Evolutionary conservation across 2,113 vertebrate species (phyloP).

Genomic region (Hippotragus niger): DNA sequence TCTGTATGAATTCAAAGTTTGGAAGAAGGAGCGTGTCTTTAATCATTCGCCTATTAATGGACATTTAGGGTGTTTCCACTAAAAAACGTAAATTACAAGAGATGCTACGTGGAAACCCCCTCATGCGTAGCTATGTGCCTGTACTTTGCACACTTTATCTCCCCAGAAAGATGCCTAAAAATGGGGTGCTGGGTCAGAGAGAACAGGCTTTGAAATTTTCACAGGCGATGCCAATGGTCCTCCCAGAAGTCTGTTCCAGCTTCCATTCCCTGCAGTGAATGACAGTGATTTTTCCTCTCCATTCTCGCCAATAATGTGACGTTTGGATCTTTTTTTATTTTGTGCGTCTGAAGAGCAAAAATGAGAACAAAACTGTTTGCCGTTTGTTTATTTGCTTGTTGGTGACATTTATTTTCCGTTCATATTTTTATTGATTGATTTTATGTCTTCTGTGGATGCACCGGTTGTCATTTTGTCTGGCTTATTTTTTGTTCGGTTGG

Average conservation of each 20-base stretch:
- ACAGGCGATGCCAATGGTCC: background rate
- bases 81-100: background rate
- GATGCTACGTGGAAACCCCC: background rate
- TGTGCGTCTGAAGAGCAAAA: background rate
- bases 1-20: background rate
- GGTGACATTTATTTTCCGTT: background rate
- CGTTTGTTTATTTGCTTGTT: background rate
- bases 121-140: background rate
- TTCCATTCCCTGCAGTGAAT: background rate
- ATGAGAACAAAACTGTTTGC: background rate
- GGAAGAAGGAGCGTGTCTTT: background rate
- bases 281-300: background rate
- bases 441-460: background rate
- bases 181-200: background rate
- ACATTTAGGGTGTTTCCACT: background rate
- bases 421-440: background rate
- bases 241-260: background rate
- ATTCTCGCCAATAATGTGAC: background rate
- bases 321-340: background rate
- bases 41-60: background rate
- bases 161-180: background rate
- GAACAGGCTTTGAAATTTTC: background rate
- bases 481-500: background rate
- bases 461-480: fast-evolving
- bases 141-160: background rate